phyloP scores from a whole-genome alignment of 2,888 invertebrate species.

The Minunthozetes semirufus region DNA sequence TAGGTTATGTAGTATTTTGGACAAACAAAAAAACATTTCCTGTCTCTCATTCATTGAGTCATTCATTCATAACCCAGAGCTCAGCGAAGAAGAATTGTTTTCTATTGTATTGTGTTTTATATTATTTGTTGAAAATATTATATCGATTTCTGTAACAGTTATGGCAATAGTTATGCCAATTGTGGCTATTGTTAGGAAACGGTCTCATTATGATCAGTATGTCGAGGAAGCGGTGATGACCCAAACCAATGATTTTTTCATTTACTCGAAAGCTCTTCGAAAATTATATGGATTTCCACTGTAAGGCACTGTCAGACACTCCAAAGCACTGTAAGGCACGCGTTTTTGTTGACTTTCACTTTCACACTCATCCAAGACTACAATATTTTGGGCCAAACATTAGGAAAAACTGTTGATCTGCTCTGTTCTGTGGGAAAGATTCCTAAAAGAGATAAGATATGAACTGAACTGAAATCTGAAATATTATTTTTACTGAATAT shows the following conservation, averaged over 20 bases:
- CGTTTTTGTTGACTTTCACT: conserved; percentile 32
- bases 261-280: not conserved
- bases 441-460: conserved; percentile 18
- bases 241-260: not conserved
- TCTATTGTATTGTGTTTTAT: not conserved
- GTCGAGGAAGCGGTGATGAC: conserved; percentile 1
- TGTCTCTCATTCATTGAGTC: conserved; percentile 3
- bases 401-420: not conserved
- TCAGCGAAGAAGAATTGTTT: not conserved
- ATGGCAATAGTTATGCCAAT: not conserved
- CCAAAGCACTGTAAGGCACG: conserved; percentile 1
- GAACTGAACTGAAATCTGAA: not conserved
- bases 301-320: no score
- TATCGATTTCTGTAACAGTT: not conserved
- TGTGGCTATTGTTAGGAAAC: not conserved
- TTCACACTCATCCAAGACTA: conserved; percentile 1
- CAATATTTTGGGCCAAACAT: not conserved
- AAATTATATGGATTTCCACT: not conserved
- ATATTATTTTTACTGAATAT: conserved; percentile 16
- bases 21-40: conserved; percentile 13
- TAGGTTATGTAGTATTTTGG: not conserved
- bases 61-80: not conserved
- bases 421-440: conserved; percentile 11
- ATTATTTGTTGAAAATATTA: not conserved
- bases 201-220: not conserved